Conservation (phyloP, 2,888 invertebrate genomes). For the Leptarthrus brevirostris region DNA sequence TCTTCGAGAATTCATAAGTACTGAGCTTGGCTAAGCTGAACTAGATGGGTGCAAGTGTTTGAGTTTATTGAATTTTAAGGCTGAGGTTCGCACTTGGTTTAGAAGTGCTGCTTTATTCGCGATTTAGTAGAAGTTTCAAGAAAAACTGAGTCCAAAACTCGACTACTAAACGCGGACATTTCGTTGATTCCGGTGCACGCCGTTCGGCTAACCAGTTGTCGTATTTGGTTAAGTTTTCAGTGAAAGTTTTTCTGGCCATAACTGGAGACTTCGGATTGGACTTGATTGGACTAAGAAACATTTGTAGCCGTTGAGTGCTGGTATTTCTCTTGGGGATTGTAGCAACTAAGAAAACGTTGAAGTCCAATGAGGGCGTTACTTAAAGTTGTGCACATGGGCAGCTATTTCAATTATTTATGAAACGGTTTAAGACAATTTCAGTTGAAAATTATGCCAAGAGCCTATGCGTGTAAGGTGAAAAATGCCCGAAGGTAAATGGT, state of each 20-base stretch:
- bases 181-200: slow-evolving; percentile 25
- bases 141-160: neutral
- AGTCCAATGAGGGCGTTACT: slow-evolving; percentile 30
- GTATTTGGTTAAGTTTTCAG: slow-evolving; percentile 50
- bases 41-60: slow-evolving; percentile 2
- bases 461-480: slow-evolving; percentile 2
- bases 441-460: too few relatives aligned
- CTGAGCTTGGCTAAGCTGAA: neutral
- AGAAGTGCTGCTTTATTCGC: neutral
- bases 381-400: neutral
- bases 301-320: slow-evolving; percentile 10
- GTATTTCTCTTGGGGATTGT: slow-evolving; percentile 23
- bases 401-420: slow-evolving; percentile 6
- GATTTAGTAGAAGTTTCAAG: slow-evolving; percentile 21
- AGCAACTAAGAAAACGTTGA: neutral
- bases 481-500: neutral
- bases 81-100: slow-evolving; percentile 3
- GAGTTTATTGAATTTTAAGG: too few relatives aligned
- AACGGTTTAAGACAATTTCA: slow-evolving; percentile 11
- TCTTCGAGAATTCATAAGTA: slow-evolving; percentile 13
- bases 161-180: slow-evolving; percentile 26
- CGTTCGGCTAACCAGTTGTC: slow-evolving; percentile 38
- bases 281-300: slow-evolving; percentile 41
- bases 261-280: slow-evolving; percentile 40
- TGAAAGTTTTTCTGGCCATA: slow-evolving; percentile 52